Conservation (phyloP, 2,797 vertebrate genomes). For the Oreochromis mossambicus region DNA sequence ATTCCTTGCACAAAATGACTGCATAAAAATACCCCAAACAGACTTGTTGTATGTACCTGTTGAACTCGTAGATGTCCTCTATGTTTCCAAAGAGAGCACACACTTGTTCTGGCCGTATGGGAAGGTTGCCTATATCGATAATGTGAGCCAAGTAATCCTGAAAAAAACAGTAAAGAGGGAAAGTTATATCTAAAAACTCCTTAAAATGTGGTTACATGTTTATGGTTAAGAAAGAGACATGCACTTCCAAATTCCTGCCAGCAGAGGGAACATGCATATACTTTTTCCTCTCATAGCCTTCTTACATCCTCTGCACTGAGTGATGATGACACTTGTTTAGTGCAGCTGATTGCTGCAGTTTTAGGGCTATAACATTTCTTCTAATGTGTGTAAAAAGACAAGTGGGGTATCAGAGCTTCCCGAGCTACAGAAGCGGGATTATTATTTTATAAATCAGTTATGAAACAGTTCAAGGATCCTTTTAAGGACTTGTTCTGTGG, state of each 20-base stretch:
- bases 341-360: not conserved
- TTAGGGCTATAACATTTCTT: not conserved
- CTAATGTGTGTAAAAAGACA: not conserved
- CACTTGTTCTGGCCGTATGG: constrained; percentile 90
- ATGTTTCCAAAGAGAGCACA: constrained; percentile 95
- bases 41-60: constrained; percentile 78
- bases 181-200: not conserved
- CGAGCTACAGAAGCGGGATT: not conserved
- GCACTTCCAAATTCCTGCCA: constrained; percentile 31
- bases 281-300: not conserved
- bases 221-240: not conserved
- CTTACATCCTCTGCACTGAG: not conserved
- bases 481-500: constrained; percentile 45
- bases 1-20: not conserved
- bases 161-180: constrained; percentile 2
- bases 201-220: not conserved
- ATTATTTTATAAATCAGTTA: not conserved
- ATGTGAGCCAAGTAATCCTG: constrained; percentile 96
- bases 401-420: not conserved
- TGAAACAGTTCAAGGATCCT: constrained; percentile 17
- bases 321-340: not conserved
- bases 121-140: constrained; percentile 84
- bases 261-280: constrained; percentile 28
- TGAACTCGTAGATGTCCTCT: constrained; percentile 95
- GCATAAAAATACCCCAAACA: not conserved